Conservation (phyloP, 2,113 vertebrate species). For the Micronycteris hirsuta region DNA sequence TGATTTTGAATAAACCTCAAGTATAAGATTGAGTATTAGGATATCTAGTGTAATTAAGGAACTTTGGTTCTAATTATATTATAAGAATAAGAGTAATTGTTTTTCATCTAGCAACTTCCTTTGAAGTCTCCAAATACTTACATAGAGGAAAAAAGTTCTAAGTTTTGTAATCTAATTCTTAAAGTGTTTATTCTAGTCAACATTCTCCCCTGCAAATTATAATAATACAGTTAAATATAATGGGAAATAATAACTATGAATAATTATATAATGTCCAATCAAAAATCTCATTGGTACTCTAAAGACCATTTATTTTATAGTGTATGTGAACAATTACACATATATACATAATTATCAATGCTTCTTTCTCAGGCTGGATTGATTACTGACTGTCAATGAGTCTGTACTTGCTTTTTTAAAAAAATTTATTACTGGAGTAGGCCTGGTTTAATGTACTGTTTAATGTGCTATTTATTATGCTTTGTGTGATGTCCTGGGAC, state of each 20-base stretch:
- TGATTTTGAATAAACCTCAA: not conserved
- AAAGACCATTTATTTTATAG: not conserved
- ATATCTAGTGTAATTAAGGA: not conserved
- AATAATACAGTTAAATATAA: not conserved
- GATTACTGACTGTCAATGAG: not conserved
- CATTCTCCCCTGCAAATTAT: not conserved
- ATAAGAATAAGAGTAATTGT: not conserved
- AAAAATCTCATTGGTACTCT: not conserved
- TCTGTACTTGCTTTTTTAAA: not conserved
- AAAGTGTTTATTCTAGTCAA: not conserved
- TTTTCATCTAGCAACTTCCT: not conserved
- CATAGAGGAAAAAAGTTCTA: not conserved
- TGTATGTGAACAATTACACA: not conserved
- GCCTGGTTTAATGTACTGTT: not conserved
- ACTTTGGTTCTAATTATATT: not conserved
- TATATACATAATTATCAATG: not conserved
- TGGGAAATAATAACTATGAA: not conserved
- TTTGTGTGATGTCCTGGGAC: not conserved
- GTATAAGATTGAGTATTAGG: not conserved
- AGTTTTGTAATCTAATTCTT: not conserved
- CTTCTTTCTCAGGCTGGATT: not conserved
- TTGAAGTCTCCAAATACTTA: not conserved
- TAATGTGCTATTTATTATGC: not conserved
- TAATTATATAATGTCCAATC: not conserved
- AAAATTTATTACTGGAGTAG: not conserved